Conservation (phyloP, 2,113 vertebrate genomes). For the Oplegnathus fasciatus region DNA sequence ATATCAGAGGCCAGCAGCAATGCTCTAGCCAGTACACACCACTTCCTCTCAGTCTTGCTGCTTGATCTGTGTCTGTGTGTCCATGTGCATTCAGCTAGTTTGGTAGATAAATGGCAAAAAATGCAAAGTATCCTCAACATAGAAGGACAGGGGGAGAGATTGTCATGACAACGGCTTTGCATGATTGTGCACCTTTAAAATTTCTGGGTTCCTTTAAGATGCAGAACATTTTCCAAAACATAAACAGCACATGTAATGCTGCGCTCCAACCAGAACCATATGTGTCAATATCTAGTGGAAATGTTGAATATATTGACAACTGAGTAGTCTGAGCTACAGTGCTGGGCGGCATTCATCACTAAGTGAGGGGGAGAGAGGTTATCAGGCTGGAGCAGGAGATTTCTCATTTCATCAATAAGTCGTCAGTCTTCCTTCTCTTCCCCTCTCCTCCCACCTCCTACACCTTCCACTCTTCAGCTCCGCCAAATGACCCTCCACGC, state of each 20-base stretch:
- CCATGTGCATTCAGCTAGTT: neutral
- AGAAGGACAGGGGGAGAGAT: neutral
- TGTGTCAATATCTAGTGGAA: constrained; percentile 21
- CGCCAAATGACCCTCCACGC: constrained; percentile 44
- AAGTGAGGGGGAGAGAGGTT: constrained; percentile 70
- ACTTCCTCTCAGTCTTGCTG: constrained; percentile 3
- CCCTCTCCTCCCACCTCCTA: constrained; percentile 57
- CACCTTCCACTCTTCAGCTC: constrained; percentile 44
- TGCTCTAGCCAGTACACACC: constrained; percentile 20
- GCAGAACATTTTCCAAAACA: neutral
- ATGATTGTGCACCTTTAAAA: neutral
- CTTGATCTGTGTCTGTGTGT: constrained; percentile 7
- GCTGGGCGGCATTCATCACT: constrained; percentile 61
- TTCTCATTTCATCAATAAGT: constrained; percentile 79
- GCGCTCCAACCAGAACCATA: neutral
- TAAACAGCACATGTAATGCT: neutral
- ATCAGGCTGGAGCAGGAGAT: constrained; percentile 64
- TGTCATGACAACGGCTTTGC: neutral
- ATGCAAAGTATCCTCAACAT: neutral
- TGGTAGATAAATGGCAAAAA: neutral
- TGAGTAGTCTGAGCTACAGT: constrained; percentile 25
- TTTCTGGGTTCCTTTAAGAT: neutral
- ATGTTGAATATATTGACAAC: constrained; percentile 35
- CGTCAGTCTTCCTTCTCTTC: constrained; percentile 60
- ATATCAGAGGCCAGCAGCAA: constrained; percentile 39